Evolutionary conservation across 2,888 invertebrate species (phyloP), one percentile per base, ranked within the genome.

Genomic region (Calameuta idolon): DNA sequence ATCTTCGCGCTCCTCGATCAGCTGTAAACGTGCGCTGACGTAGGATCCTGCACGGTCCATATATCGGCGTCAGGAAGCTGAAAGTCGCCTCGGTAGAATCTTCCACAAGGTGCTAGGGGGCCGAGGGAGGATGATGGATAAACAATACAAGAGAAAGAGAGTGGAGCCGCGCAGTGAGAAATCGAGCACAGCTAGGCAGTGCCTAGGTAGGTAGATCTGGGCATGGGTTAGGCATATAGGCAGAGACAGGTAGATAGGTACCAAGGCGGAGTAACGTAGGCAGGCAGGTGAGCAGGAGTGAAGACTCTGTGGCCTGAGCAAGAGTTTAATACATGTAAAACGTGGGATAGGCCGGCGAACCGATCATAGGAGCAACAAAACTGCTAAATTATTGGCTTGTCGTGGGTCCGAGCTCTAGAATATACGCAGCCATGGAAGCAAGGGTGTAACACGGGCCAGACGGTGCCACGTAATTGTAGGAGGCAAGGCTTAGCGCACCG

Each of bases 301-400:
- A 81, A 78, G 79, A 79, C 80, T 78, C 81, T 79, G 75, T 80
- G 75, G 82, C 76, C 76, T 77, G 76, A 77, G 79, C 80, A 80
- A 78, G 76, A 34, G 55, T 86, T 83, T 84, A 83, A 88, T 86
- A 84, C 86, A 87, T 88, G 88, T 87, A 87, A 87, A 87, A 86
- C 82, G 84, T 81, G 82, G 83, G 82, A 80, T 77, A 81, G 82
- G 84, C 82, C 77, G 80, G 83, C 80, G 81, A 83, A 83, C 82
- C 81, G 80, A 78, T 74, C 76, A 78, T 81, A 81, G 81, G 83
- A 86, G 84, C 85, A 89, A 89, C 87, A 89, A 89, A 87, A 88
- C 87, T 82, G 83, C 85, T 86, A 87, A 89, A 89, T 89, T 89
- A 89, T 88, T 86, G 87, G 88, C 86, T 87, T 87, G 87, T 88